Conservation (phyloP, 2,888 invertebrate genomes). For the Callimorpha dominula region DNA sequence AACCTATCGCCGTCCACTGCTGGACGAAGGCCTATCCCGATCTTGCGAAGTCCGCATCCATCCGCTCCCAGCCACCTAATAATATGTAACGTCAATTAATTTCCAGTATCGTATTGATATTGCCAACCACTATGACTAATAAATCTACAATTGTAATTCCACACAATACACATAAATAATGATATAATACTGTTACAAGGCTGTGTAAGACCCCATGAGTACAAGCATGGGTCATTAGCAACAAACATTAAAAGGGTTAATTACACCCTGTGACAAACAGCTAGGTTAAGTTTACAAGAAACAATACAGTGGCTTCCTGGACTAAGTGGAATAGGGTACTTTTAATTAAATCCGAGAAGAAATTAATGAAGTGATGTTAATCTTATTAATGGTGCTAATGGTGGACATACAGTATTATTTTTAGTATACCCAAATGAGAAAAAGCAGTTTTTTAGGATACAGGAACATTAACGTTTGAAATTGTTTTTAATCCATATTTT, state of each 20-base stretch:
- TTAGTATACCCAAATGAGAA: background rate
- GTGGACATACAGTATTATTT: background rate
- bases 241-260: constrained; percentile 40
- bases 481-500: background rate
- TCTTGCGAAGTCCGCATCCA: too few relatives aligned
- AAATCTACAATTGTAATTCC: background rate
- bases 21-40: too few relatives aligned
- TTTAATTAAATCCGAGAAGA: constrained; percentile 26
- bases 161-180: background rate
- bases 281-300: constrained; percentile 23
- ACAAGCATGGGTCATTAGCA: constrained; percentile 37
- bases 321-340: constrained; percentile 20
- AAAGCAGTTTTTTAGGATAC: too few relatives aligned
- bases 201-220: constrained; percentile 12
- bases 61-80: too few relatives aligned
- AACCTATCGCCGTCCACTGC: too few relatives aligned
- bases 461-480: background rate
- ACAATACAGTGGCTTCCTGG: constrained; percentile 22
- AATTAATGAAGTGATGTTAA: constrained; percentile 10
- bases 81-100: background rate
- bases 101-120: background rate
- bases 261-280: constrained; percentile 43
- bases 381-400: background rate
- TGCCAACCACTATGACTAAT: background rate
- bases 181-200: background rate